Evolutionary conservation across 2,113 vertebrate species (phyloP), one percentile per base, ranked within the genome.

Genomic region (Tachysurus vachellii): DNA sequence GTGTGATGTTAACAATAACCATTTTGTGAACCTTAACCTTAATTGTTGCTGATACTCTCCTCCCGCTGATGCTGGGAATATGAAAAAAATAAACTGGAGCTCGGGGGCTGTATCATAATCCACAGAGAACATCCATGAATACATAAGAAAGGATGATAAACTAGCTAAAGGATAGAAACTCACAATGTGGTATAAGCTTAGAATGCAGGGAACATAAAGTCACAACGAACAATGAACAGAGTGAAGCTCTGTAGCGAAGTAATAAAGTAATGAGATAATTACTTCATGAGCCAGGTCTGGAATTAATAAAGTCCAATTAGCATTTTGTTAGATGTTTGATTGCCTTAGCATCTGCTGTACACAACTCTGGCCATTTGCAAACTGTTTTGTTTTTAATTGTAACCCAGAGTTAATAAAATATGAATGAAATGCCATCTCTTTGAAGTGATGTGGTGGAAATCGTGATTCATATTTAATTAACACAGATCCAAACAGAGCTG

Each of bases 271-370:
- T 90, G 84, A 91, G 84, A 92, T 83, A 79, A 83, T 89, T 88
- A 87, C 91, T 80, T 87, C 85, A 85, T 89, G 88, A 91, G 88
- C 91, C 89, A 89, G 87, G 90, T 83, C 88, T 89, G 83, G 90
- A 93, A 93, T 91, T 93, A 93, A 89, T 88, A 86, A 88, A 85
- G 80, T 50, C 92, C 88, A 91, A 93, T 92, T 88, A 93, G 90
- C 86, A 87, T 68, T 71, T 89, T 93, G 92, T 94, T 94, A 92
- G 91, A 89, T 28, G 56, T 91, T 91, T 92, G 89, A 92, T 91
- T 91, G 92, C 71, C 84, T 62, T 79, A 84, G 90, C 87, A 89
- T 88, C 89, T 83, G 70, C 47, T 47, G 68, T 83, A 87, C 86
- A 87, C 47, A 83, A 75, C 68, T 50, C 86, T 66, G n/a, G 21